Conservation (phyloP, 2,888 invertebrate species). For the Diabrotica balteata region DNA sequence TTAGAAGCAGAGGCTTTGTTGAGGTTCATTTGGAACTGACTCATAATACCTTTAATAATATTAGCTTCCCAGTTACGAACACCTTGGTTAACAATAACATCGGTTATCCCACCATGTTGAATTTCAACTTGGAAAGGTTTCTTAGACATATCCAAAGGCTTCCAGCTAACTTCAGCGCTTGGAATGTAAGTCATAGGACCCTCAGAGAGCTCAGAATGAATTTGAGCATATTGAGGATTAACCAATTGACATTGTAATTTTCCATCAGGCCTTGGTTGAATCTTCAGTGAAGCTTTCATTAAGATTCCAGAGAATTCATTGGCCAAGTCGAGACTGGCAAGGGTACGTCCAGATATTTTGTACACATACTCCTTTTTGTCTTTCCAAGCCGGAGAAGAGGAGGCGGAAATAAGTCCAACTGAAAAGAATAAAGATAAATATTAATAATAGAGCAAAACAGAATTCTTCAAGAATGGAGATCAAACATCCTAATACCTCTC, state of each 20-base stretch:
- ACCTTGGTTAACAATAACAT: constrained; percentile 65
- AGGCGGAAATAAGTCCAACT: constrained; percentile 56
- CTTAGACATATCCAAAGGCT: constrained; percentile 63
- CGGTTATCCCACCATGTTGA: constrained; percentile 68
- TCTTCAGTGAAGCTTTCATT: constrained; percentile 64
- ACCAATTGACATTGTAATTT: constrained; percentile 59
- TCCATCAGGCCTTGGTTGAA: constrained; percentile 64
- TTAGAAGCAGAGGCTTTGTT: constrained; percentile 51
- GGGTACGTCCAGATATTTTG: constrained; percentile 64
- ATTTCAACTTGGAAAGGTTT: constrained; percentile 69
- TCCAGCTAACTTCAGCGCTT: constrained; percentile 63
- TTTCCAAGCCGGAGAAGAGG: constrained; percentile 64
- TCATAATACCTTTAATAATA: constrained; percentile 72
- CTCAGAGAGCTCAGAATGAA: constrained; percentile 62
- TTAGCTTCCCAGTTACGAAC: constrained; percentile 72
- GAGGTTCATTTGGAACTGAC: constrained; percentile 74
- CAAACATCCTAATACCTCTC: too few relatives aligned
- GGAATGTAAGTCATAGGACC: constrained; percentile 63
- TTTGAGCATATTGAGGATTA: constrained; percentile 63
- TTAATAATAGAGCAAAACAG: too few relatives aligned
- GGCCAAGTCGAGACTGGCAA: constrained; percentile 66
- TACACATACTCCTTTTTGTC: constrained; percentile 67
- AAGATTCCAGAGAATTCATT: constrained; percentile 65
- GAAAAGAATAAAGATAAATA: constrained; percentile 25
- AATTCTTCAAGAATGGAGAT: too few relatives aligned